Conservation (phyloP, 2,113 vertebrate genomes). For the Charadrius vociferus region DNA sequence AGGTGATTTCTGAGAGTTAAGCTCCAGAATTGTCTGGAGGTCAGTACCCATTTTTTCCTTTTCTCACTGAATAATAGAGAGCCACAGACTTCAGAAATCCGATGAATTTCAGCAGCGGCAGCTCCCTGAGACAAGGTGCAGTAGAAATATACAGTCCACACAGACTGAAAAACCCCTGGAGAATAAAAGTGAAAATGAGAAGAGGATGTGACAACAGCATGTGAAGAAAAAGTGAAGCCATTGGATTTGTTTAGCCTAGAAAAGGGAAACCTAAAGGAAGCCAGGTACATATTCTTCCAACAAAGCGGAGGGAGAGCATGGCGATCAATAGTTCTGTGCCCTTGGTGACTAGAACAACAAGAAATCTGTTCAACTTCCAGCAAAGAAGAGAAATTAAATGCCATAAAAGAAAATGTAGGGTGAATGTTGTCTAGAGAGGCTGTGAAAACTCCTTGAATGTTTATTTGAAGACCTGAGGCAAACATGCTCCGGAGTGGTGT, state of each 20-base stretch:
- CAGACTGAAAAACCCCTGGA: background rate
- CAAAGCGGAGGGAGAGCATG: background rate
- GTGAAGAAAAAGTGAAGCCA: background rate
- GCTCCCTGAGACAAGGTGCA: background rate
- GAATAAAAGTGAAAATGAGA: conserved; percentile 27
- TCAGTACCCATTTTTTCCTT: background rate
- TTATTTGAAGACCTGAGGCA: conserved; percentile 24
- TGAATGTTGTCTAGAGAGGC: conserved; percentile 1
- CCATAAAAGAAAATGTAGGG: conserved; percentile 13
- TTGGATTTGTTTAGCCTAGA: background rate
- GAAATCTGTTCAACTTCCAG: background rate
- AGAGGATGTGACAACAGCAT: background rate
- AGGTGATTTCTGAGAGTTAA: background rate
- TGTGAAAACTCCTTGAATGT: conserved; percentile 18
- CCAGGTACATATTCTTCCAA: background rate
- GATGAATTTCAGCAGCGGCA: background rate
- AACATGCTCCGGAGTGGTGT: background rate
- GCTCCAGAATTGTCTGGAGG: background rate
- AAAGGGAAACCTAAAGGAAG: conserved; percentile 6
- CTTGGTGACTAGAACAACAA: conserved; percentile 14
- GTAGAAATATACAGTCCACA: background rate
- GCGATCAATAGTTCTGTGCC: conserved; percentile 37
- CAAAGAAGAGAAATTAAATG: conserved; percentile 47
- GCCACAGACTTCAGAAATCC: background rate
- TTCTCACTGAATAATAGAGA: background rate